phyloP scores from a whole-genome alignment of 2,888 invertebrate species.

The Parelbella ahira region DNA sequence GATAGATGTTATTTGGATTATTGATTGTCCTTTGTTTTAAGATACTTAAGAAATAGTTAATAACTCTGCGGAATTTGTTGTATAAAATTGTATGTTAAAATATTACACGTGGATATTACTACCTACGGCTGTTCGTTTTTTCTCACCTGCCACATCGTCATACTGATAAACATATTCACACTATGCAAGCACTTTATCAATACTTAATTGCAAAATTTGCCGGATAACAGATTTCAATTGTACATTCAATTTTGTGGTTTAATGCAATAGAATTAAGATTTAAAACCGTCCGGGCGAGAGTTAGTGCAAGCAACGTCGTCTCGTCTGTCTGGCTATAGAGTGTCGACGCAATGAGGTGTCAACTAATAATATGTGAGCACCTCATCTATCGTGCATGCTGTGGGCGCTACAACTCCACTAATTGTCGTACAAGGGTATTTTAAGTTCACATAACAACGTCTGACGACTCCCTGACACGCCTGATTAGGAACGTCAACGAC shows the following conservation, averaged over 20 bases:
- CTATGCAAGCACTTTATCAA: conserved; percentile 14
- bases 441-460: conserved; percentile 66
- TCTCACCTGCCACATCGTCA: not conserved
- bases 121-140: too few species aligned
- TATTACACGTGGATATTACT: too few species aligned
- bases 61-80: too few species aligned
- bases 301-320: conserved; percentile 27
- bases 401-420: conserved; percentile 56
- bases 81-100: too few species aligned
- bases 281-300: conserved; percentile 31
- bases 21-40: too few species aligned
- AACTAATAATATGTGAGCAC: conserved; percentile 64
- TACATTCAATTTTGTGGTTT: conserved; percentile 17
- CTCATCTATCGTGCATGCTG: conserved; percentile 50
- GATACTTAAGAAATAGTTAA: too few species aligned
- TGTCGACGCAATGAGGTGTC: conserved; percentile 54
- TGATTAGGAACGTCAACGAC: conserved; percentile 61
- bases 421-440: conserved; percentile 76
- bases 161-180: conserved; percentile 12
- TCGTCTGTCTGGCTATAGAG: conserved; percentile 36
- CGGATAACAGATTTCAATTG: not conserved
- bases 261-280: not conserved
- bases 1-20: too few species aligned
- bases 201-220: conserved; percentile 14
- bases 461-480: conserved; percentile 49